Base-by-base conservation (phyloP, 35 echinoderm and acorn worm species). In the Patiria miniata region DNA sequence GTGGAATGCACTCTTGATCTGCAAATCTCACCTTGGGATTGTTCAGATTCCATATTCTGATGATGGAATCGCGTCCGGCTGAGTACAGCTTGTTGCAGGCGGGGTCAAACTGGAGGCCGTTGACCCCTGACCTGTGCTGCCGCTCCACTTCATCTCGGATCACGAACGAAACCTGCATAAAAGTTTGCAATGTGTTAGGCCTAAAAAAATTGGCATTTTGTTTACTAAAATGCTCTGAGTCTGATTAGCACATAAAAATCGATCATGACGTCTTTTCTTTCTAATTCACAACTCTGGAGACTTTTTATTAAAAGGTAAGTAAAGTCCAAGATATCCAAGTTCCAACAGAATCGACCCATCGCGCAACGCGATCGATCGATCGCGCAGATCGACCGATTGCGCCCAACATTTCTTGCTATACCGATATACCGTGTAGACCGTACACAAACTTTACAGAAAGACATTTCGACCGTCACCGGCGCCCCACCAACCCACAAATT, bases 41-140 rank as follows among this genome's bases (percentile, higher is more conserved):
- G 52, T 81, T 79, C 22, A 99, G 90, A 51, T 99, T 99, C 96
- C 96, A 99, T 92, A 99, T 99, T 76, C 96, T 92, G 68, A 99
- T 87, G 39, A 99, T 99, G 0, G 96, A 99, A 37, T 99, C 96
- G 40, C 96, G 89, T 16, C 96, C 96, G 37, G 92, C 96, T 23
- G 96, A 92, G 76, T 94, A 99, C 1, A 99, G 83, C 58, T 93
- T 89, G 78, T 94, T 99, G 26, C 86, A 40, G 2, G 85, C 29
- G 5, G 92, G 96, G 77, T 99, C 96, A 90, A 85, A 94, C 86
- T 99, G 96, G 19, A 99, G 60, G 40, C 84, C 93, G 53, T 99
- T 99, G 89, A 99, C 83, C 39, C 96, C 96, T 56, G 96, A 99
- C 51, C 96, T 73, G 81, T 99, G 96, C 52, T 92, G 85, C 29